Conservation (phyloP, 2,888 invertebrate genomes). For the Drosophila niveifrons region DNA sequence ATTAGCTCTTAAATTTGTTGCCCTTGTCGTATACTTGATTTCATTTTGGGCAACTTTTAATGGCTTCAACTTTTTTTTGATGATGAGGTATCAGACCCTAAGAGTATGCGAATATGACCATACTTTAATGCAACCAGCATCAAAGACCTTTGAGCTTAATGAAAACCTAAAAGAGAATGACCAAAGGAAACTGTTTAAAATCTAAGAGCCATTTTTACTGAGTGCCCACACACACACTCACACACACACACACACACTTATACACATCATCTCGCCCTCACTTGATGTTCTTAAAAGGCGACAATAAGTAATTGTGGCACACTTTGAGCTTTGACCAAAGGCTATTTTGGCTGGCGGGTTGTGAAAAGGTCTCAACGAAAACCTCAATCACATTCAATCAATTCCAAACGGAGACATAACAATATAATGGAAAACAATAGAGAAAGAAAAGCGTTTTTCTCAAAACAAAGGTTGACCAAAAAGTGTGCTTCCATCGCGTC, state of each 20-base stretch:
- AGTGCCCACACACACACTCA: not conserved
- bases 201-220: constrained; percentile 9
- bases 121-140: not conserved
- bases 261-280: not conserved
- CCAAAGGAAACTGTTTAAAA: constrained; percentile 14
- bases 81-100: not conserved
- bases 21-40: not conserved
- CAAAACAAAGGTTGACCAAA: constrained; percentile 38
- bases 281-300: constrained; percentile 10
- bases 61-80: not conserved
- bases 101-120: not conserved
- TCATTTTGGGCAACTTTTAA: not conserved
- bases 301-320: constrained; percentile 26
- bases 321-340: constrained; percentile 22
- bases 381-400: constrained; percentile 78
- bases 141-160: constrained; percentile 11
- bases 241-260: not conserved
- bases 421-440: constrained; percentile 46
- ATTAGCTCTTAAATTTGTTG: not conserved
- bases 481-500: not conserved
- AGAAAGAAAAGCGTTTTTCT: constrained; percentile 35
- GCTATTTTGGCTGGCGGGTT: not conserved
- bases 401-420: constrained; percentile 50
- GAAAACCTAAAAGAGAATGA: constrained; percentile 14
- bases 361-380: constrained; percentile 52